Base-by-base conservation (phyloP, 2,113 vertebrate genomes). In the Oryzias curvinotus region DNA sequence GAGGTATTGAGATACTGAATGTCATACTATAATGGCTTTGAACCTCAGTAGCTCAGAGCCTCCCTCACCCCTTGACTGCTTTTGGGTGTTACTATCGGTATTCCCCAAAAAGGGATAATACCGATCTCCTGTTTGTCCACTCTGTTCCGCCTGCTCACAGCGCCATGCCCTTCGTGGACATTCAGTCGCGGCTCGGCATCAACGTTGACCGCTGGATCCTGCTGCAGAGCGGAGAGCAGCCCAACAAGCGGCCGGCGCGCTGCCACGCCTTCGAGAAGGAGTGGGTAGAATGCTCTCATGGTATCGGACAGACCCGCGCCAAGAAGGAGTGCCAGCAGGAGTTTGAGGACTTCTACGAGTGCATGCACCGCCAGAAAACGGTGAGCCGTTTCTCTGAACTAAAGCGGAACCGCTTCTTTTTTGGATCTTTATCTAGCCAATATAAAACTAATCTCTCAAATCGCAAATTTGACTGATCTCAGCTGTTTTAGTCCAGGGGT, bases 211-310 rank as follows among this genome's bases (percentile, higher is more conserved):
- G 19, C 0, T 95, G 93, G 91, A 0, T 96, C 52, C 10, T 93
- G 81, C 23, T 84, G 59, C 94, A 94, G 81, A 96, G 93, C 23
- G 68, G 62, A 1, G 13, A 84, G 14, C 95, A 98, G 85, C 94
- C 94, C 0, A 2, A 85, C 63, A 67, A 82, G 15, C 57, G 49
- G 1, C 74, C 92, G 0, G 0, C 61, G 0, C 61, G 71, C 46
- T 99, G 97, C 74, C 94, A 97, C 36, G 93, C 93, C 43, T 99
- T 98, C 64, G 95, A 98, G 84, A 97, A 96, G 76, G 96, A 98
- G 53, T 99, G 94, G 96, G 84, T 98, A 5, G 94, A 97, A 42
- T 99, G 96, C 14, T 10, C 91, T 0, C 86, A 93, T 52, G 94
- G 92, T 55, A 95, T 98, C 13, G 97, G 97, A 6, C 66, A 73